Evolutionary conservation across 2,797 vertebrate genomes (phyloP).

Genomic region (Cryptoprocta ferox): DNA sequence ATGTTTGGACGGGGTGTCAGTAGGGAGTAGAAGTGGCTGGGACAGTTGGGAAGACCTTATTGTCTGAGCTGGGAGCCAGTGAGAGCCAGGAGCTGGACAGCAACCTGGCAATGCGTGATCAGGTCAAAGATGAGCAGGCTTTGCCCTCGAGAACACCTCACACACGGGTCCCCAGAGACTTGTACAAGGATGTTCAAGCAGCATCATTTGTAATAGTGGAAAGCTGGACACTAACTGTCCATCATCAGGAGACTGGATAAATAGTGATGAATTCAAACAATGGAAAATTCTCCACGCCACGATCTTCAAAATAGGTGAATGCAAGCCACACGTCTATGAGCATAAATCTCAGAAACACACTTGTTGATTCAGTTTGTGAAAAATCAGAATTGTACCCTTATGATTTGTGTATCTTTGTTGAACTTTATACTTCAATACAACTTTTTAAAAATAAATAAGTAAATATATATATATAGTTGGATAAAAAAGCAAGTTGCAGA

Average conservation of each 20-base stretch:
- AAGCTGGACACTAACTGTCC: not conserved
- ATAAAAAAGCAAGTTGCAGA: conserved; percentile 44
- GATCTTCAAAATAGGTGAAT: not conserved
- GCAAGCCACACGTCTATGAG: not conserved
- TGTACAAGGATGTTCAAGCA: not conserved
- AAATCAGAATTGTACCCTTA: not conserved
- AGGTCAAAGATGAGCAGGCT: not conserved
- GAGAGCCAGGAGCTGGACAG: not conserved
- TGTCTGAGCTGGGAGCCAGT: not conserved
- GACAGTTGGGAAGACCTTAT: not conserved
- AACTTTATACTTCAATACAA: conserved; percentile 6
- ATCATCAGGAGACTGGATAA: not conserved
- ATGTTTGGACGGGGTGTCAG: not conserved
- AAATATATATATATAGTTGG: not conserved
- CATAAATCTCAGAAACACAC: conserved; percentile 14
- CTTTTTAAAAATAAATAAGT: conserved; percentile 20
- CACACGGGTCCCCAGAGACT: not conserved
- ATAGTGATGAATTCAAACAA: not conserved
- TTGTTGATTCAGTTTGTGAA: not conserved
- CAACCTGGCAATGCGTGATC: not conserved
- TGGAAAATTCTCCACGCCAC: not conserved
- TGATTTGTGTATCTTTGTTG: not conserved
- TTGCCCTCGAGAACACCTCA: not conserved
- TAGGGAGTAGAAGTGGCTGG: not conserved
- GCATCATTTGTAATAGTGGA: not conserved